A percentile compares a stretch with the other conserved stretches of the same genome.
These are phyloP conservation scores for Tympanuchus pallidicinctus DNA, from an alignment of 2,113 vertebrate genomes.

Conservation along the genomic window DNA sequence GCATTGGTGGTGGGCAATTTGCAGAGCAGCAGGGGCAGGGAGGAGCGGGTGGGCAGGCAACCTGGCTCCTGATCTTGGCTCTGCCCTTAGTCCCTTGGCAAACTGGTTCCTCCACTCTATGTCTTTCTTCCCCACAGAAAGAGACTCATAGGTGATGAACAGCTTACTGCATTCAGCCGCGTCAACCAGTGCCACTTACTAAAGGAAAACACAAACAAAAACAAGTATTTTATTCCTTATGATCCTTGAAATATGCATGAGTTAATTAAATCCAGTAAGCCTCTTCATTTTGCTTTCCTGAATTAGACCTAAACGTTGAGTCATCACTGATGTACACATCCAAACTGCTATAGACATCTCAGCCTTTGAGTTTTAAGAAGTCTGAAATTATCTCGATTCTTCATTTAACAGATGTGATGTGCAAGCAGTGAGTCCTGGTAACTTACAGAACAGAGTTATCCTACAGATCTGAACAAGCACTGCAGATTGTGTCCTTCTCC, in stretches of 20 bases:
- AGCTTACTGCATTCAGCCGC: not conserved
- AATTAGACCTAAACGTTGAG: constrained; percentile 10
- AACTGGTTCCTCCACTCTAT: not conserved
- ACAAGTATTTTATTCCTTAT: not conserved
- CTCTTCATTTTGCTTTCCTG: not conserved
- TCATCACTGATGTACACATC: not conserved
- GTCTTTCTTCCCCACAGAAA: constrained; percentile 9
- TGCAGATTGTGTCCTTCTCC: not conserved
- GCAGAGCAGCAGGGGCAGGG: not conserved
- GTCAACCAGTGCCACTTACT: not conserved
- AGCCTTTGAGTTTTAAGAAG: not conserved
- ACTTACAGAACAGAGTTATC: not conserved
- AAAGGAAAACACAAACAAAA: not conserved
- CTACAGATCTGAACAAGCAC: not conserved
- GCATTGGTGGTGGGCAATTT: not conserved
- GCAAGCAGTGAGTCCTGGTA: not conserved
- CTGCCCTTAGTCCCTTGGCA: constrained; percentile 22
- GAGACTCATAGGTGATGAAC: not conserved
- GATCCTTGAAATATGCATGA: not conserved
- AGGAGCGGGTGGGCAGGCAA: constrained; percentile 34
- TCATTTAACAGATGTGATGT: not conserved
- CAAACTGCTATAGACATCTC: not conserved
- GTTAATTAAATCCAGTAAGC: not conserved
- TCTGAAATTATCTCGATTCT: not conserved
- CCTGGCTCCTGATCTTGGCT: constrained; percentile 42